Evolutionary conservation across 1,140 invertebrate genomes (phyloP).

Genomic region (Drosophila hydei): DNA sequence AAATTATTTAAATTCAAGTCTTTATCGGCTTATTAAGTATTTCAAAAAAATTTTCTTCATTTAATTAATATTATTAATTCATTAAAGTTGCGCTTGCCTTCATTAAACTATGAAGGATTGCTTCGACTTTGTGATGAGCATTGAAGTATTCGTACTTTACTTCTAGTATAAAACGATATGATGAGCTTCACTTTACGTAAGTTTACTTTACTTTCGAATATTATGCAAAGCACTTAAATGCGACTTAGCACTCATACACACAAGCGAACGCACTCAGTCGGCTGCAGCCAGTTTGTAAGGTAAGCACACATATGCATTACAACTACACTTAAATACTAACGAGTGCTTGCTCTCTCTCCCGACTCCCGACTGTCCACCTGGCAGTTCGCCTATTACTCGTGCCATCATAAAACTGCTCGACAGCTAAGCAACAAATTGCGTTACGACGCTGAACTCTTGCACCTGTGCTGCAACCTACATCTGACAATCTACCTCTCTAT

Average conservation of each 20-base stretch:
- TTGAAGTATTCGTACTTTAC: background rate
- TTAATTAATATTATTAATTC: too few species aligned
- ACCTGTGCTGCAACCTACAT: constrained; percentile 55
- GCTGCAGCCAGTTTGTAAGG: too few species aligned
- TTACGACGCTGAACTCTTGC: constrained; percentile 75
- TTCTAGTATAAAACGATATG: constrained; percentile 1
- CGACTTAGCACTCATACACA: constrained; percentile 33
- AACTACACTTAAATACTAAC: background rate
- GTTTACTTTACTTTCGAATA: constrained; percentile 41
- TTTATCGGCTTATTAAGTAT: too few species aligned
- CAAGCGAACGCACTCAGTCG: background rate
- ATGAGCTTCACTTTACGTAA: constrained; percentile 24
- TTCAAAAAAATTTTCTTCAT: too few species aligned
- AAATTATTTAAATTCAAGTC: too few species aligned
- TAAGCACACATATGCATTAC: constrained; percentile 8
- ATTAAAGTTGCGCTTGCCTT: too few species aligned
- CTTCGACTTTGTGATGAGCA: too few species aligned
- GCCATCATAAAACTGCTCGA: constrained; percentile 71
- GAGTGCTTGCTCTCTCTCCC: background rate
- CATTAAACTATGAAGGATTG: too few species aligned
- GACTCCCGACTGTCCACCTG: constrained; percentile 19
- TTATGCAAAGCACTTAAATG: constrained; percentile 75
- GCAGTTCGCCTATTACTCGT: constrained; percentile 43
- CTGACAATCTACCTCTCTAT: background rate
- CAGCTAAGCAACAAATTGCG: constrained; percentile 76